Conservation (phyloP, 2,888 invertebrate genomes). For the Dryobotodes eremita region DNA sequence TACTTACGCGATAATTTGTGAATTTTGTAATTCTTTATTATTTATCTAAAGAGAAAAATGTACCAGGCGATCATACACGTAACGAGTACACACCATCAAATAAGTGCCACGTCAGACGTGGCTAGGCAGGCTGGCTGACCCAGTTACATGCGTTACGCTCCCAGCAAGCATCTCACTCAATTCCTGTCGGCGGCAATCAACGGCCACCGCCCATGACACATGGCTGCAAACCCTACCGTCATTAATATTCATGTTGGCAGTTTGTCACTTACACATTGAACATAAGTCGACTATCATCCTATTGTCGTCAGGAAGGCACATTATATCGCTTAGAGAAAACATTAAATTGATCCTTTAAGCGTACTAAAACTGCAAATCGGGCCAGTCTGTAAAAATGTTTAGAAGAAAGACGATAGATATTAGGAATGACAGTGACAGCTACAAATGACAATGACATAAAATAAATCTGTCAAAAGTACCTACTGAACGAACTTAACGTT, state of each 20-base stretch:
- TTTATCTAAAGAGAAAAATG: background rate
- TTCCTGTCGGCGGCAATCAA: slow-evolving; percentile 61
- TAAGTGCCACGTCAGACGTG: slow-evolving; percentile 20
- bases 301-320: background rate
- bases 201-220: slow-evolving; percentile 57
- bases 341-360: background rate
- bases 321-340: background rate
- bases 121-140: slow-evolving; percentile 64
- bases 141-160: slow-evolving; percentile 73
- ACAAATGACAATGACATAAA: too few species aligned
- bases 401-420: background rate
- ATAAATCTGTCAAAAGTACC: background rate
- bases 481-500: background rate
- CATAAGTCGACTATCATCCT: slow-evolving; percentile 23
- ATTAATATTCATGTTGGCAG: slow-evolving; percentile 59
- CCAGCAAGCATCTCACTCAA: slow-evolving; percentile 41
- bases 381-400: background rate
- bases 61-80: slow-evolving; percentile 15
- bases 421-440: too few species aligned
- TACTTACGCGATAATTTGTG: background rate
- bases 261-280: slow-evolving; percentile 34
- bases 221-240: slow-evolving; percentile 54
- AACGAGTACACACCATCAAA: slow-evolving; percentile 3
- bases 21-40: too few species aligned
- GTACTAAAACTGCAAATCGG: background rate